Evolutionary conservation across 1,140 invertebrate genomes (phyloP), one percentile per base, ranked within the genome.

Genomic region (Orchesella cincta): DNA sequence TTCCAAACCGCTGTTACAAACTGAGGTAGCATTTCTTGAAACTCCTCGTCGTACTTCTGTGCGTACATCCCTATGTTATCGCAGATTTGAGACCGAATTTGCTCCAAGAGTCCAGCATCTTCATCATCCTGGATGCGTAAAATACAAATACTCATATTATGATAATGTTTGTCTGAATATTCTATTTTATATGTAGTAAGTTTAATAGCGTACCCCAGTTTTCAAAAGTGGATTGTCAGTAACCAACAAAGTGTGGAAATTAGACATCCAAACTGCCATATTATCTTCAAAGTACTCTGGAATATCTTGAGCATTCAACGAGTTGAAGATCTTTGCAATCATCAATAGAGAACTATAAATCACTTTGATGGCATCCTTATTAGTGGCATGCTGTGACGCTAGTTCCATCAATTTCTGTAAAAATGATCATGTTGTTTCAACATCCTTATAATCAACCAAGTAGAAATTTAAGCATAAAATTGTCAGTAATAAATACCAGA

Each of bases 201-300:
- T n/a, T n/a, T n/a, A 5, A 31, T 67, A 20, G 34, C 75, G 3
- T 82, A 96, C 87, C 74, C 89, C 87, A 1, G 91, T 91, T 52
- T 84, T 83, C 8, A 90, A 83, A 0, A 87, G 78, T 62, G 85
- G 85, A 79, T 95, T 92, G 85, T 97, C 90, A 5, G 88, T 87
- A 81, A 89, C 91, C 14, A 99, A 86, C 12, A 99, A 88, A 57
- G 88, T 89, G 35, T 95, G 89, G 81, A 98, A 96, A 84, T 95
- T 91, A 0, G 88, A 88, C 96, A 99, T 98, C 97, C 97, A 99
- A 18, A 88, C 89, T 71, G 88, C 87, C 92, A 99, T 98, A 84
- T 98, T 96, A 84, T 99, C 97, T 86, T 99, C 97, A 87, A 99
- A 99, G 88, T 95, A 97, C 87, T 99, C 97, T 0, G 97, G 97